Evolutionary conservation across 2,888 invertebrate genomes (phyloP).

Genomic region (Hypsopygia costalis): DNA sequence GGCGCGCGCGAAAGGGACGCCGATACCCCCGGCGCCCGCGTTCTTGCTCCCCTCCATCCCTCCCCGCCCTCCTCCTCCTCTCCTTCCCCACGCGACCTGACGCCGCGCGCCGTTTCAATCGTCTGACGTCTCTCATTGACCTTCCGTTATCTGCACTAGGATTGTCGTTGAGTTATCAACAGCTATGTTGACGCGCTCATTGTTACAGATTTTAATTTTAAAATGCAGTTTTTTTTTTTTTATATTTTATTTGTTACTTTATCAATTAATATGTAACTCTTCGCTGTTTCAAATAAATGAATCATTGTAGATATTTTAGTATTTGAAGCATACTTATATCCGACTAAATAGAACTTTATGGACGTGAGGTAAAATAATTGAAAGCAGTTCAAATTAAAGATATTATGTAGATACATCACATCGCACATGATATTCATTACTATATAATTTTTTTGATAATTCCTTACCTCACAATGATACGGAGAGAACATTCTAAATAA

Average conservation of each 20-base stretch:
- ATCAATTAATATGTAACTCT: background rate
- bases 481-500: constrained; percentile 7
- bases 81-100: constrained; percentile 44
- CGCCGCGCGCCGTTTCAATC: constrained; percentile 53
- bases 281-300: no score
- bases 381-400: no score
- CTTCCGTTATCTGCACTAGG: constrained; percentile 72
- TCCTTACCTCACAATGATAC: no score
- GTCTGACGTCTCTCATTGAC: constrained; percentile 73
- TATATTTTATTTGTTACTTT: background rate
- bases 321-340: no score
- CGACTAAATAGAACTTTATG: no score
- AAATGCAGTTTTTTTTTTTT: background rate
- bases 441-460: no score
- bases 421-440: no score
- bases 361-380: no score
- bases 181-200: constrained; percentile 18
- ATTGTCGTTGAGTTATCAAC: constrained; percentile 48
- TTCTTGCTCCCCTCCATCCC: constrained; percentile 26
- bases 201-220: background rate
- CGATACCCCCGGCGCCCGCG: constrained; percentile 25
- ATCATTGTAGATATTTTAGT: no score
- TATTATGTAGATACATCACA: no score
- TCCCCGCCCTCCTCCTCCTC: constrained; percentile 24
- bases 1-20: constrained; percentile 53